Conservation (phyloP, 1,140 invertebrate genomes). For the Lepeophtheirus salmonis region DNA sequence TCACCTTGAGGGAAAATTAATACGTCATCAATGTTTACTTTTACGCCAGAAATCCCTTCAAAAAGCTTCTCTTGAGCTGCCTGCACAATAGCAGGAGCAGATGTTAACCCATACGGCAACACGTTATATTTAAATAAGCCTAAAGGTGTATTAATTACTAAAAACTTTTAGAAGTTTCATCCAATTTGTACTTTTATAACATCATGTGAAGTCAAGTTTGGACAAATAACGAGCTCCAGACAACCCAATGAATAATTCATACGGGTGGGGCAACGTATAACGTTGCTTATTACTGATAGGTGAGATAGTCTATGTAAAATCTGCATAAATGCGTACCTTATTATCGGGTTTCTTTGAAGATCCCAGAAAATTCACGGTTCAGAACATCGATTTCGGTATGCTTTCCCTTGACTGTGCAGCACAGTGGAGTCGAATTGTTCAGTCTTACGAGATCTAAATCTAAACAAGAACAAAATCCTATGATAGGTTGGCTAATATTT, state of each 20-base stretch:
- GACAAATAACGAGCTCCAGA: neutral
- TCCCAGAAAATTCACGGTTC: too few relatives aligned
- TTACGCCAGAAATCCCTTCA: neutral
- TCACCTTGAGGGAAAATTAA: neutral
- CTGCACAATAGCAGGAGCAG: neutral
- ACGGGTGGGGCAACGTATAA: neutral
- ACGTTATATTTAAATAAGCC: neutral
- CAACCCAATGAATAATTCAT: neutral
- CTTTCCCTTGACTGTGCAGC: too few relatives aligned
- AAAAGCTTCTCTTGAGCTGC: neutral
- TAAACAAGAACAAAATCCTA: too few relatives aligned
- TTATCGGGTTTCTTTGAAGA: too few relatives aligned
- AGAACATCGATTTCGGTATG: too few relatives aligned
- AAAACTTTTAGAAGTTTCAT: neutral
- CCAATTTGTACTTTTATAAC: neutral
- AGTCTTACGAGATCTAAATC: too few relatives aligned
- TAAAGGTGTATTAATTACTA: neutral
- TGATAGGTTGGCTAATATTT: too few relatives aligned
- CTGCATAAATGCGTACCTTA: neutral
- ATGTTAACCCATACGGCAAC: neutral
- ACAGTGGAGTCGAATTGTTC: too few relatives aligned
- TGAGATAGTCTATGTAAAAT: neutral
- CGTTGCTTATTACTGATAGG: neutral
- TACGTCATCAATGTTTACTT: neutral
- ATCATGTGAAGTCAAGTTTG: neutral